These are phyloP conservation scores for Apodemia duryi DNA, from an alignment of 2,888 invertebrate species.

Conservation along the genomic window DNA sequence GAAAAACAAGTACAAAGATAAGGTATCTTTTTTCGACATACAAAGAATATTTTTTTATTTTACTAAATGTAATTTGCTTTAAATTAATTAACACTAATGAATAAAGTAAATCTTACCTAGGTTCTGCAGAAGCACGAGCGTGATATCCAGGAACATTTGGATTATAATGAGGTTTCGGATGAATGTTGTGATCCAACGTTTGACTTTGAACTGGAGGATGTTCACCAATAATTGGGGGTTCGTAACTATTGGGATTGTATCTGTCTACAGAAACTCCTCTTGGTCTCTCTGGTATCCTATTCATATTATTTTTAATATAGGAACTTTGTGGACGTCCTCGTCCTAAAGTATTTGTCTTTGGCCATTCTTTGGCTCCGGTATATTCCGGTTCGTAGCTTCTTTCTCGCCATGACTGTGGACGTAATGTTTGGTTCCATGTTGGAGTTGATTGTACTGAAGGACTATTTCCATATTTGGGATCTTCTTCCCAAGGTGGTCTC, in stretches of 20 bases:
- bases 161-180: conserved; percentile 57
- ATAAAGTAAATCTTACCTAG: conserved; percentile 47
- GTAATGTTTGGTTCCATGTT: conserved; percentile 70
- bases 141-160: conserved; percentile 73
- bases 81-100: background rate
- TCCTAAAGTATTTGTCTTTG: conserved; percentile 63
- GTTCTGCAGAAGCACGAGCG: conserved; percentile 69
- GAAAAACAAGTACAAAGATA: no score
- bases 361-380: conserved; percentile 61
- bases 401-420: conserved; percentile 67
- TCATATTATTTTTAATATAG: conserved; percentile 45
- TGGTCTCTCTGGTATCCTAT: conserved; percentile 53
- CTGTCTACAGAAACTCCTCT: conserved; percentile 71
- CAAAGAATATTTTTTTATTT: no score
- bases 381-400: conserved; percentile 69
- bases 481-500: conserved; percentile 67
- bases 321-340: conserved; percentile 65
- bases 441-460: conserved; percentile 55
- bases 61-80: no score
- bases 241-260: conserved; percentile 67
- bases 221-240: conserved; percentile 56
- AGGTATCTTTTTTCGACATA: no score
- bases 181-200: conserved; percentile 60
- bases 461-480: conserved; percentile 50
- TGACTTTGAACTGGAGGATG: conserved; percentile 71